Evolutionary conservation across 1,140 invertebrate species (phyloP), one percentile per base, ranked within the genome.

Genomic region (Caenorhabditis tropicalis): DNA sequence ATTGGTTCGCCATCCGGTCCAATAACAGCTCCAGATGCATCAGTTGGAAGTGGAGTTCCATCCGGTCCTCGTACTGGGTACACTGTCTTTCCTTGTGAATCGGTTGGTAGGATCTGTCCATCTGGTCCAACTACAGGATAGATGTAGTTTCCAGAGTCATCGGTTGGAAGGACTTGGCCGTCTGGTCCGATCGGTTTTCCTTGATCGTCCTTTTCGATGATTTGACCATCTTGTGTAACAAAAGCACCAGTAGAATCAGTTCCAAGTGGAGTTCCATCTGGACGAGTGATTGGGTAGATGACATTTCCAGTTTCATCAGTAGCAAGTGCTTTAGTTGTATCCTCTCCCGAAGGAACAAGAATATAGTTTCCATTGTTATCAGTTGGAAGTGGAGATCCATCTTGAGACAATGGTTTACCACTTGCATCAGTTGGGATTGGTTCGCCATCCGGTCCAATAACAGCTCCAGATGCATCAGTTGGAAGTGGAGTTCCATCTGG

Each of bases 381-480:
- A 29, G 83, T 85, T 27, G 84, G 84, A 9, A 89, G 49, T 2
- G 82, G 74, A 0, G 53, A 24, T 27, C 85, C 85, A 74, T 86
- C 85, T 7, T 84, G 16, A 19, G 48, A 39, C 19, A 82, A 31
- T 53, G 81, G 82, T 43, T 84, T 65, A 12, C 85, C 85, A 36
- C 74, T 56, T 5, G 39, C 16, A 80, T 86, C 74, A n/a, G 48
- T 74, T 29, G 49, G 39, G 19, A 86, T 36, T n/a, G 82, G 82
- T 29, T 48, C 33, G 60, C 85, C 85, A 49, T 86, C 82, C 24
- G 81, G 56, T 39, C 51, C 43, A 1, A 86, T 51, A 2, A 65
- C 31, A 46, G 29, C 49, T 86, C 81, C 81, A 9, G 33, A 29
- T 12, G 24, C 27, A 58, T 86, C 85, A 79, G 81, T 82, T 31